phyloP scores from a whole-genome alignment of 2,888 invertebrate genomes.

The Clusia tigrina region DNA sequence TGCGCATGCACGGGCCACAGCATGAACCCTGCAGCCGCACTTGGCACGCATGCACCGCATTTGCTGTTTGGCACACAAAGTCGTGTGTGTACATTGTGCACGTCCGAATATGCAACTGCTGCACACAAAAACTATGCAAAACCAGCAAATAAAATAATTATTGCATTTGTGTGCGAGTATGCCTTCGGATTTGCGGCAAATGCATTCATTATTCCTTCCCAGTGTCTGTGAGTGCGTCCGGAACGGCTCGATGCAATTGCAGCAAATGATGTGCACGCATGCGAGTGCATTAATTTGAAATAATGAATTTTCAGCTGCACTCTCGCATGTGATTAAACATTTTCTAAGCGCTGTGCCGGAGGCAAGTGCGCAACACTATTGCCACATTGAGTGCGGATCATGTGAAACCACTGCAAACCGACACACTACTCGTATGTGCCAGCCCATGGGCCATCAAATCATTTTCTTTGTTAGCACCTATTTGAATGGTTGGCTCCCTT shows the following conservation, averaged over 20 bases:
- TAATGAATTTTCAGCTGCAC: conserved; percentile 18
- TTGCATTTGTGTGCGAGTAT: conserved; percentile 19
- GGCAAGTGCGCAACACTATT: neutral
- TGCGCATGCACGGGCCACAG: neutral
- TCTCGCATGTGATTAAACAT: neutral
- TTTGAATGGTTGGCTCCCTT: no score
- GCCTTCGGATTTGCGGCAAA: conserved; percentile 11
- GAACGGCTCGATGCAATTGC: conserved; percentile 1
- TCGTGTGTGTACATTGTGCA: neutral
- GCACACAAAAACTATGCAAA: neutral
- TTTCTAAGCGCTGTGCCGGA: neutral
- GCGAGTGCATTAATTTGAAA: conserved; percentile 28
- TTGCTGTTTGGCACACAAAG: neutral
- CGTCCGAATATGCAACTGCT: neutral
- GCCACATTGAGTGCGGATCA: neutral
- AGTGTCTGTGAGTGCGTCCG: neutral
- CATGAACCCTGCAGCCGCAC: neutral
- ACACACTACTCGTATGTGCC: no score
- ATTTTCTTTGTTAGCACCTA: no score
- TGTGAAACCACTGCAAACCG: no score
- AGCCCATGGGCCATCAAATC: no score
- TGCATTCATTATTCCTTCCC: neutral
- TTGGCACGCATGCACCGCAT: neutral
- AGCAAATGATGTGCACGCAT: conserved; percentile 33
- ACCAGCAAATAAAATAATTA: conserved; percentile 25